Conservation (phyloP, 2,113 vertebrate species). For the Prunella himalayana region DNA sequence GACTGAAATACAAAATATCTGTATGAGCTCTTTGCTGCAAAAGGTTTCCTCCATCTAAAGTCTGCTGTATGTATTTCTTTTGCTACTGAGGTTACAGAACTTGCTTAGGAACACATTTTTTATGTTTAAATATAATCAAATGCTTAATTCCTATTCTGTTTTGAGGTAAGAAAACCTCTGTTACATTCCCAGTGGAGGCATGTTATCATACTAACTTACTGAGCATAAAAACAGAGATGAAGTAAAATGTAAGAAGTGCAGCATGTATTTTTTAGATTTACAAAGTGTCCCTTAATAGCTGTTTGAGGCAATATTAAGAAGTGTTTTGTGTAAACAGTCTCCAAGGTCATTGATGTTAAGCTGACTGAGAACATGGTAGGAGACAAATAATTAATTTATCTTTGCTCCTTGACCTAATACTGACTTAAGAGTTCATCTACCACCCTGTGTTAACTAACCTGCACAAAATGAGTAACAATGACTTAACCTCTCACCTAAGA, state of each 20-base stretch:
- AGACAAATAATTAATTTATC: slow-evolving; percentile 25
- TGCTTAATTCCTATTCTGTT: neutral
- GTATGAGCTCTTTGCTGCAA: neutral
- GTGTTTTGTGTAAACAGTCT: slow-evolving; percentile 55
- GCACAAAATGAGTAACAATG: accelerated
- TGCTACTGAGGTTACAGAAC: neutral
- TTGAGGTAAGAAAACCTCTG: neutral
- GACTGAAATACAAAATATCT: neutral
- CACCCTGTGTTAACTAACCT: neutral
- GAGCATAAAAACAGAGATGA: neutral
- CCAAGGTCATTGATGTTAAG: slow-evolving; percentile 50
- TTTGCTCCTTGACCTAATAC: neutral
- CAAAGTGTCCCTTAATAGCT: slow-evolving; percentile 16
- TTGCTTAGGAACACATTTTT: neutral
- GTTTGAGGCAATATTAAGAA: slow-evolving; percentile 44
- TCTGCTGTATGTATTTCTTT: neutral
- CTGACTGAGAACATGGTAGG: neutral
- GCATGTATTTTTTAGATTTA: neutral
- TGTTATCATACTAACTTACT: neutral
- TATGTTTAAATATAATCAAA: neutral
- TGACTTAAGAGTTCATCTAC: neutral
- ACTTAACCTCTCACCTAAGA: neutral
- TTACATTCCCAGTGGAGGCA: neutral
- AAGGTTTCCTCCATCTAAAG: neutral
- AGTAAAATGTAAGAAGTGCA: neutral